A percentile compares a stretch with the other conserved stretches of the same genome.
Evolutionary conservation across 2,797 vertebrate genomes (phyloP).

Genomic region (Pipistrellus kuhlii): DNA sequence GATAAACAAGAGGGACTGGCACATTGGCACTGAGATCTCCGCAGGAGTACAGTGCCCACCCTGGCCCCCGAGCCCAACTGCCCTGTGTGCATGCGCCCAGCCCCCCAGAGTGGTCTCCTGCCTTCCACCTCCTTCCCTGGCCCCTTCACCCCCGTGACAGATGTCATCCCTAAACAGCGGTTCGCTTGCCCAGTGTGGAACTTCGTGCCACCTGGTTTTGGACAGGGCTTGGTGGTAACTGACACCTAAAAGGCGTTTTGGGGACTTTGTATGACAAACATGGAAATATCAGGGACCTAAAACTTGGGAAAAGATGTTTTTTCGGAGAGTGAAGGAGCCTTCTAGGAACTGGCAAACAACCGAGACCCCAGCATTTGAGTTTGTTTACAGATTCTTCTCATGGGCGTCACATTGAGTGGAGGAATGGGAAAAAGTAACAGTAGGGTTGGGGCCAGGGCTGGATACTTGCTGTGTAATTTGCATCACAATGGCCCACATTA

Average conservation of each 20-base stretch:
- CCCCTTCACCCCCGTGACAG: background rate
- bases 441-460: background rate
- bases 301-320: background rate
- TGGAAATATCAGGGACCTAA: constrained; percentile 14
- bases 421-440: background rate
- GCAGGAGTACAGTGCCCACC: background rate
- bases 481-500: background rate
- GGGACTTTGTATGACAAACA: background rate
- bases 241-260: background rate
- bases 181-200: background rate
- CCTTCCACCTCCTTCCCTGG: background rate
- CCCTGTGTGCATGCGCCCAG: background rate
- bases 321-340: constrained; percentile 6
- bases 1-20: background rate
- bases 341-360: background rate
- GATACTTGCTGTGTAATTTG: constrained; percentile 2
- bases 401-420: background rate
- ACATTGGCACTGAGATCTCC: background rate
- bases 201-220: background rate
- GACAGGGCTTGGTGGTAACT: background rate
- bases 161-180: background rate
- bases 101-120: background rate
- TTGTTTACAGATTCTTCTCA: background rate
- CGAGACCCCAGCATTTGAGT: background rate
- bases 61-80: background rate